Evolutionary conservation across 2,888 invertebrate genomes (phyloP).

Genomic region (Theretra japonica): DNA sequence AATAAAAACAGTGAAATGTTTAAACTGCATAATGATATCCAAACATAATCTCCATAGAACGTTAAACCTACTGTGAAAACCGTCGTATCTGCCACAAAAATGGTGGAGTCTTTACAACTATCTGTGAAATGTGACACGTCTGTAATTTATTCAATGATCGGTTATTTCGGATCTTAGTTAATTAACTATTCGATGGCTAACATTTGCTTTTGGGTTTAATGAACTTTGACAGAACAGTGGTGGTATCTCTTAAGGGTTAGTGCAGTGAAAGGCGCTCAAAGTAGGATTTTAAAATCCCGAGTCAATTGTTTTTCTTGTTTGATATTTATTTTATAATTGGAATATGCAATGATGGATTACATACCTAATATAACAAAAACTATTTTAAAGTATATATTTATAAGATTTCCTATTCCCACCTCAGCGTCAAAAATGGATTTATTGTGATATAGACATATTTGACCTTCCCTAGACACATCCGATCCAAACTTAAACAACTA

Average conservation of each 20-base stretch:
- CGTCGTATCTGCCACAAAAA: conserved; percentile 63
- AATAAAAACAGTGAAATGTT: background rate
- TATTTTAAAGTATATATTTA: no score
- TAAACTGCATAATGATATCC: conserved; percentile 43
- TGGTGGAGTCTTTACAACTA: conserved; percentile 70
- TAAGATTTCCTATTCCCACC: no score
- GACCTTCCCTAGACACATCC: no score
- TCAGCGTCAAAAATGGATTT: no score
- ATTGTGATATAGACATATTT: no score
- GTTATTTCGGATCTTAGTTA: conserved; percentile 66
- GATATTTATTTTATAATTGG: no score
- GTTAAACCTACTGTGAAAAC: conserved; percentile 44
- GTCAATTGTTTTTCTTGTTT: background rate
- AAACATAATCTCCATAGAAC: conserved; percentile 65
- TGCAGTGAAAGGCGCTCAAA: background rate
- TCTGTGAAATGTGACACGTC: conserved; percentile 72
- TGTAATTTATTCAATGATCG: conserved; percentile 79
- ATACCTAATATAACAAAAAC: no score
- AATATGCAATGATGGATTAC: no score
- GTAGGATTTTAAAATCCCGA: no score
- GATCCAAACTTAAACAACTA: no score
- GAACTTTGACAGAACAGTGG: conserved; percentile 52
- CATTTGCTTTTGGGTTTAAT: conserved; percentile 64
- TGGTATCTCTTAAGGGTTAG: background rate
- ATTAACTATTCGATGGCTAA: conserved; percentile 73